These are phyloP conservation scores for Brachionus asplanchnoidis DNA, from an alignment of 1,140 invertebrate species.

Conservation along the genomic window DNA sequence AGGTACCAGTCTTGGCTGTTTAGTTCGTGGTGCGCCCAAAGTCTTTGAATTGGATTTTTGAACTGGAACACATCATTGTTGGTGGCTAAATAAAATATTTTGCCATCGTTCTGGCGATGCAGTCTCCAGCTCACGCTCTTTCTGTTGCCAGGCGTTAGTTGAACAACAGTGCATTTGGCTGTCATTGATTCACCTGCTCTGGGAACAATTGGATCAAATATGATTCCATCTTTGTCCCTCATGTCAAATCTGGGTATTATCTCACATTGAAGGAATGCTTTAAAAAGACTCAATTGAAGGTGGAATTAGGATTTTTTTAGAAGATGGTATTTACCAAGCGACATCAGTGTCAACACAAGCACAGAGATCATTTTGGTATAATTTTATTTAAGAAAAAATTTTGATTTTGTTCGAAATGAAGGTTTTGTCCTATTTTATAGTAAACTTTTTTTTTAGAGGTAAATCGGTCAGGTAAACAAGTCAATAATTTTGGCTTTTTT, in stretches of 20 bases:
- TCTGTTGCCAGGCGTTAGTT: conserved; percentile 11
- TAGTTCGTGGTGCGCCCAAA: conserved; percentile 16
- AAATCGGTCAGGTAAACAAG: background rate
- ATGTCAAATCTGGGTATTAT: conserved; percentile 37
- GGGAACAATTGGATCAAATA: conserved; percentile 36
- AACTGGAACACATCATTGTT: conserved; percentile 37
- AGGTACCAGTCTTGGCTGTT: conserved; percentile 32
- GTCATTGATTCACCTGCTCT: conserved; percentile 38
- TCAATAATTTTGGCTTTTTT: background rate
- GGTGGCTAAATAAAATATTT: conserved; percentile 17
- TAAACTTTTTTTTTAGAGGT: background rate
- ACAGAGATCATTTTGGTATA: background rate
- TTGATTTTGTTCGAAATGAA: background rate
- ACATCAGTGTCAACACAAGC: background rate
- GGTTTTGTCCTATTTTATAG: background rate
- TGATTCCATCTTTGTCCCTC: conserved; percentile 41
- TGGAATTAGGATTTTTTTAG: background rate
- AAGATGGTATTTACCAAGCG: background rate
- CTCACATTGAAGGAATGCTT: background rate
- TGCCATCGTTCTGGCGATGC: conserved; percentile 35
- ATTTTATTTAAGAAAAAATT: background rate
- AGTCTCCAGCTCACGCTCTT: conserved; percentile 39
- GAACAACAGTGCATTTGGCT: conserved; percentile 35
- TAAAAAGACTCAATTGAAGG: background rate
- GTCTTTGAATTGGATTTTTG: conserved; percentile 40